Conservation (phyloP, 2,888 invertebrate genomes). For the Bellardia pandia region DNA sequence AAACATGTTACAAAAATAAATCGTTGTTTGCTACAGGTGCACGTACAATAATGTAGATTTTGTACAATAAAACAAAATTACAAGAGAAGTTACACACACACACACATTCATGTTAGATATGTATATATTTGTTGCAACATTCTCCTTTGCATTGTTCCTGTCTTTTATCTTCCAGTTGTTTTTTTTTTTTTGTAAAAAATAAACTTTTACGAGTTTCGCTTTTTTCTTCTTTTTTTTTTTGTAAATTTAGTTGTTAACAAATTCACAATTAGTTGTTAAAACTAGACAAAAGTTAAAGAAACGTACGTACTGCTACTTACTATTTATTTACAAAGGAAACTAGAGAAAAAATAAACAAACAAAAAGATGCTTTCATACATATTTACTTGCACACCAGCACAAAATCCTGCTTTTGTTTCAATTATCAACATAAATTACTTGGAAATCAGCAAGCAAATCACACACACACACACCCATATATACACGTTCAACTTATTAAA, state of each 20-base stretch:
- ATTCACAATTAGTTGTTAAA: conserved; percentile 69
- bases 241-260: conserved; percentile 68
- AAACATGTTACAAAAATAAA: conserved; percentile 41
- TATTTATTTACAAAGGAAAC: conserved; percentile 50
- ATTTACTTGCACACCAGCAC: conserved; percentile 14
- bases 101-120: neutral
- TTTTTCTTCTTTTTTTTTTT: conserved; percentile 12
- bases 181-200: neutral
- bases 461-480: neutral
- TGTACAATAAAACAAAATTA: conserved; percentile 20
- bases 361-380: conserved; percentile 15
- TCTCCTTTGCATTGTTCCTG: neutral
- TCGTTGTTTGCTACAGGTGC: conserved; percentile 43
- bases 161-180: conserved; percentile 8
- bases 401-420: conserved; percentile 56
- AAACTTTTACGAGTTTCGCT: conserved; percentile 14
- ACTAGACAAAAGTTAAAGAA: conserved; percentile 62
- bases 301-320: conserved; percentile 42
- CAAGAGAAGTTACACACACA: neutral
- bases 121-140: neutral
- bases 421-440: conserved; percentile 67
- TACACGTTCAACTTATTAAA: neutral
- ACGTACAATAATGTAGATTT: conserved; percentile 43
- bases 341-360: neutral
- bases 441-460: conserved; percentile 60